A percentile compares a stretch with the other conserved stretches of the same genome.
Evolutionary conservation across 2,797 vertebrate species (phyloP).

Genomic region (Myotis findleyi): DNA sequence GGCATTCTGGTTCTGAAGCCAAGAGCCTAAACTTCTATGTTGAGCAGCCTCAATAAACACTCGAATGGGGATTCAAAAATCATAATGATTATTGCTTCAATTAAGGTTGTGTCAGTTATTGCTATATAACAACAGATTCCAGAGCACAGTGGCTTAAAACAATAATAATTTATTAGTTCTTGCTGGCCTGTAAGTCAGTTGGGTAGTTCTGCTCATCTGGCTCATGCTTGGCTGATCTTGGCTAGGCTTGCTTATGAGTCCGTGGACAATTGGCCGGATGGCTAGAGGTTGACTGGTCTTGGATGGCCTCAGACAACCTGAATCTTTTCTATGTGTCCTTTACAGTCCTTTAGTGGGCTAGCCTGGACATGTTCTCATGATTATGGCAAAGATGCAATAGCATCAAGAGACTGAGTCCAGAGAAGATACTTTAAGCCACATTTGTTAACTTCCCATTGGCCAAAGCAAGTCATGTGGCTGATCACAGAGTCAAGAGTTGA

Average conservation of each 20-base stretch:
- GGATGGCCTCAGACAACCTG: neutral
- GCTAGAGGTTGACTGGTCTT: neutral
- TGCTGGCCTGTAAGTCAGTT: neutral
- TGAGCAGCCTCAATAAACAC: neutral
- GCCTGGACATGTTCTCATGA: neutral
- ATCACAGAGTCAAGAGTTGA: neutral
- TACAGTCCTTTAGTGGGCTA: neutral
- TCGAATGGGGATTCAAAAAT: neutral
- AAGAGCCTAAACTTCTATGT: neutral
- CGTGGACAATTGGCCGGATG: neutral
- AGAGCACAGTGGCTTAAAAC: neutral
- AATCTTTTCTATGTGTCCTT: slow-evolving; percentile 16
- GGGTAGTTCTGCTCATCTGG: neutral
- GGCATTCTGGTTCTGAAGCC: neutral
- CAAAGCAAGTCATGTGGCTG: neutral
- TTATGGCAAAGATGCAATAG: neutral
- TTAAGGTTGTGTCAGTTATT: neutral
- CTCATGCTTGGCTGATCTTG: neutral
- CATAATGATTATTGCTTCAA: neutral
- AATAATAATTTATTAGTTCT: neutral
- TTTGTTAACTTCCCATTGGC: slow-evolving; percentile 27
- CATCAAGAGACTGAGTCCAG: neutral
- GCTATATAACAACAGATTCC: neutral
- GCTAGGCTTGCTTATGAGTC: neutral
- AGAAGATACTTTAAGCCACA: neutral